Evolutionary conservation across 1,140 invertebrate species (phyloP).

Genomic region (Neodiprion lecontei): DNA sequence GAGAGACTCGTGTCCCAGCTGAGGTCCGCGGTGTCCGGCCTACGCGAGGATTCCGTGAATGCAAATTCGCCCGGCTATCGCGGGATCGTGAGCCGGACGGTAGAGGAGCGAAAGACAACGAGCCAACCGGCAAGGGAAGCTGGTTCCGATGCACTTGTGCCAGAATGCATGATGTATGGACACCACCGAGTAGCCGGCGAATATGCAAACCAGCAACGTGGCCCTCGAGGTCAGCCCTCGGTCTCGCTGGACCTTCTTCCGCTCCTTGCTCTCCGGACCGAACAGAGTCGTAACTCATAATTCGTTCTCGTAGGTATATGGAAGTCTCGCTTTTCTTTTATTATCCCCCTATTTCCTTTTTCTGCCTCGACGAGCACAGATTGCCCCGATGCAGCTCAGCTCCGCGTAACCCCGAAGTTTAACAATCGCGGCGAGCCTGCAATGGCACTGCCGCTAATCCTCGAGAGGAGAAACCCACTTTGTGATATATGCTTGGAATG

Average conservation of each 20-base stretch:
- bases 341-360: background rate
- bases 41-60: conserved; percentile 56
- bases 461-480: background rate
- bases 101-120: conserved; percentile 31
- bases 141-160: conserved; percentile 47
- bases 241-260: conserved; percentile 26
- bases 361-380: background rate
- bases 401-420: conserved; percentile 3
- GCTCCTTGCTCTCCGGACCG: conserved; percentile 32
- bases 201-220: conserved; percentile 52
- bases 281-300: conserved; percentile 45
- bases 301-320: conserved; percentile 17
- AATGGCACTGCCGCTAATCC: background rate
- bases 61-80: conserved; percentile 57
- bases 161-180: conserved; percentile 55
- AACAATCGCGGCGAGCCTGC: background rate
- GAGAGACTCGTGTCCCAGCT: conserved; percentile 21
- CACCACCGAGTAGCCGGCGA: conserved; percentile 52
- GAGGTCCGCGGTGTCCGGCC: conserved; percentile 30
- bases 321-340: background rate
- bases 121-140: conserved; percentile 19
- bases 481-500: too few relatives aligned
- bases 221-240: conserved; percentile 28
- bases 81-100: conserved; percentile 48
- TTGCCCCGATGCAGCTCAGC: background rate